Base-by-base conservation (phyloP, 1,140 invertebrate genomes). In the Zophobas morio region DNA sequence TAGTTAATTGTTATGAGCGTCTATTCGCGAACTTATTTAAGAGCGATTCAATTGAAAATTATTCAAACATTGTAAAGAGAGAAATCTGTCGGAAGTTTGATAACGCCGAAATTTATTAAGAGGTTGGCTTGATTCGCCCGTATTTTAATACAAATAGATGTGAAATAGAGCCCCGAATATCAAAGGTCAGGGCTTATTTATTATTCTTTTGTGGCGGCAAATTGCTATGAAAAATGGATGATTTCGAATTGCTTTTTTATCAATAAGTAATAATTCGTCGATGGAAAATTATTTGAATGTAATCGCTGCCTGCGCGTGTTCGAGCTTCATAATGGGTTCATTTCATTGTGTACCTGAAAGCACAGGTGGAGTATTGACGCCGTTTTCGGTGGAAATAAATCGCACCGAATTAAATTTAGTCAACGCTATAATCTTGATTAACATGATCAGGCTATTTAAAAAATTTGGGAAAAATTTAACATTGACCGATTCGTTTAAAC, bases 141-240 rank as follows among this genome's bases (percentile, higher is more conserved):
- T 8, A 66, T 66, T 66, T 66, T 33, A 66, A 66, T 66, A 20
- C 35, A 40, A 63, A 40, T 63, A 37, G 39, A 66, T 42, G 40
- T 39, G 39, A 33, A 66, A 66, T 63, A 40, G 37, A 63, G 36
- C 57, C 3, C 33, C 39, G 6, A 66, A 66, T 66, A 66, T 66
- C 6, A 66, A 66, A 66, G 8, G 39, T 40, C 37, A 66, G 6
- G 32, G 39, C 37, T 66, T 66, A 66, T 66, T 66, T 66, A 66
- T 46, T 66, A 66, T 66, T 46, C 20, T 66, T 42, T 66, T 66
- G 39, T 66, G 39, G 32, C 40, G 32, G 6, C 42, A 1, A 66
- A 32, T 66, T 60, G 6, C 20, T 5, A 1, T 66, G 60, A 66
- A 66, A 66, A 20, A 40, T 66, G 39, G 37, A 66, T 66, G 36